phyloP scores from a whole-genome alignment of 2,888 invertebrate genomes.

The Diaperis boleti region DNA sequence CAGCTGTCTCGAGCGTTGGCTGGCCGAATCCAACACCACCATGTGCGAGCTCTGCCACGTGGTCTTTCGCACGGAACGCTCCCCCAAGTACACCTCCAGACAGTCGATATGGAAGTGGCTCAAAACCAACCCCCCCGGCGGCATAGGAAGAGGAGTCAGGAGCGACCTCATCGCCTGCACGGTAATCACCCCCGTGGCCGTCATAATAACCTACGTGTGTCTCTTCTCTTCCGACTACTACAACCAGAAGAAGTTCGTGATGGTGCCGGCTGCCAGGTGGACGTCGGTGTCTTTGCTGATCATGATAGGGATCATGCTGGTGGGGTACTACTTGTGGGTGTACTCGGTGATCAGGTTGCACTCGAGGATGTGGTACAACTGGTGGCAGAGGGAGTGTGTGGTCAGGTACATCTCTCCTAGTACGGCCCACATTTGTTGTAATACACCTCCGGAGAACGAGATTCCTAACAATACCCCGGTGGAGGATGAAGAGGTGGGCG shows the following conservation, averaged over 20 bases:
- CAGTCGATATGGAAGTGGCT: constrained; percentile 63
- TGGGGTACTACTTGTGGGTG: constrained; percentile 69
- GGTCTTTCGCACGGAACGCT: constrained; percentile 71
- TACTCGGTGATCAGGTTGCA: constrained; percentile 67
- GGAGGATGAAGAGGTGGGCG: neutral
- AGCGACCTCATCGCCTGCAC: constrained; percentile 71
- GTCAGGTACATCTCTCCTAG: constrained; percentile 64
- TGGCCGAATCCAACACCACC: constrained; percentile 78
- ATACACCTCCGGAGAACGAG: neutral
- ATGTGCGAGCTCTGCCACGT: constrained; percentile 81
- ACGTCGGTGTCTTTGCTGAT: constrained; percentile 67
- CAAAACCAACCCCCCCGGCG: constrained; percentile 57
- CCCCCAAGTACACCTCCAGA: constrained; percentile 1
- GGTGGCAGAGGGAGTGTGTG: constrained; percentile 70
- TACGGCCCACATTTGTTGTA: constrained; percentile 26
- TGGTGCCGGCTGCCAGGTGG: constrained; percentile 67
- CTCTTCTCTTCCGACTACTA: constrained; percentile 69
- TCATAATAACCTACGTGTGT: constrained; percentile 69
- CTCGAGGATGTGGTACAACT: constrained; percentile 69
- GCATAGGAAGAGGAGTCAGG: constrained; percentile 59
- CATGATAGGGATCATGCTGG: constrained; percentile 67
- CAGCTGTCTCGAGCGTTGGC: constrained; percentile 81
- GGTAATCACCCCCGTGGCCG: constrained; percentile 72
- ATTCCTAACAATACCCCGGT: constrained; percentile 32
- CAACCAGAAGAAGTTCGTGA: constrained; percentile 65